phyloP scores from a whole-genome alignment of 2,888 invertebrate species.

The Cryptops parisi region DNA sequence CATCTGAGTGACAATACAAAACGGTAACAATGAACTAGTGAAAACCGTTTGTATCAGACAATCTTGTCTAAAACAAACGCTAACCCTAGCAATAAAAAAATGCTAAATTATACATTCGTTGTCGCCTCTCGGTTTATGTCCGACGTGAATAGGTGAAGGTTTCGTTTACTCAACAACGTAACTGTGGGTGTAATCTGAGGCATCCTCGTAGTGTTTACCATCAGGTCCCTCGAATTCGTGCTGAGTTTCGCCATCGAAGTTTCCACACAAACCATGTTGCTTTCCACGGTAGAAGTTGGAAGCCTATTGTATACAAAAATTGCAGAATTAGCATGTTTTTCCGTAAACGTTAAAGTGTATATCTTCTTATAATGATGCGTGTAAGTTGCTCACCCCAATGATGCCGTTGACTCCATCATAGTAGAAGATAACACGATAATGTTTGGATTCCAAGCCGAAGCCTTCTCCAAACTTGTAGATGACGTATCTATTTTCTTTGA shows the following conservation, averaged over 20 bases:
- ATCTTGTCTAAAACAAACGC: no score
- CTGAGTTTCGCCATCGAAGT: constrained; percentile 21
- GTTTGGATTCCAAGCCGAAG: neutral
- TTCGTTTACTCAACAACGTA: no score
- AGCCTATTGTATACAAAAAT: constrained; percentile 11
- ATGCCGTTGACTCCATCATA: neutral
- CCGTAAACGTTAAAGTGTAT: no score
- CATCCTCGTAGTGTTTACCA: constrained; percentile 18
- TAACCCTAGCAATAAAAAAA: no score
- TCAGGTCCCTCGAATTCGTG: constrained; percentile 19
- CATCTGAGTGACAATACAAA: no score
- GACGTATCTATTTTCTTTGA: neutral
- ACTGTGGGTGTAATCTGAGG: constrained; percentile 19
- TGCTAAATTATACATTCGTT: no score
- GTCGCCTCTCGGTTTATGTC: no score
- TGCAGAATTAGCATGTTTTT: no score
- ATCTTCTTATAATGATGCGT: no score
- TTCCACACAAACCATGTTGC: constrained; percentile 22
- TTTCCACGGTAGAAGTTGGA: constrained; percentile 21
- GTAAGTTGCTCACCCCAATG: neutral
- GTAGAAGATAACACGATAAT: neutral
- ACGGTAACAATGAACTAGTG: no score
- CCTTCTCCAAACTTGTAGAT: neutral
- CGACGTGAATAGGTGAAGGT: no score
- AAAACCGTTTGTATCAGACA: no score